phyloP scores from a whole-genome alignment of 1,140 invertebrate genomes.

The Bradynema listronoti region DNA sequence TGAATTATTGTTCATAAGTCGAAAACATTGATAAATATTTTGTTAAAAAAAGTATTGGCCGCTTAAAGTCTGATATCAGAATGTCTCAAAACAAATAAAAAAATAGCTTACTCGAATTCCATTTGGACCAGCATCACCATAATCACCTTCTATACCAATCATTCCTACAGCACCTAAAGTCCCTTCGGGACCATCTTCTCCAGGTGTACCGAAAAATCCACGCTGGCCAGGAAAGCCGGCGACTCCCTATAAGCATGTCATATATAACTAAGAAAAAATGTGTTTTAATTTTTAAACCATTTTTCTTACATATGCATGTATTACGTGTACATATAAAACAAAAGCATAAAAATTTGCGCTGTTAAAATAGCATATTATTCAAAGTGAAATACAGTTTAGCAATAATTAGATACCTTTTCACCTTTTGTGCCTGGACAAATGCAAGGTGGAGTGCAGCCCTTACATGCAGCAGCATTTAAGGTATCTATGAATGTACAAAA shows the following conservation, averaged over 20 bases:
- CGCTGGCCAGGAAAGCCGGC: conserved; percentile 46
- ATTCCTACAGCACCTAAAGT: conserved; percentile 44
- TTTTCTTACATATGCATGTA: conserved; percentile 2
- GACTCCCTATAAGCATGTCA: conserved; percentile 32
- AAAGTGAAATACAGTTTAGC: no score
- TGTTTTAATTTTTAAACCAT: conserved; percentile 4
- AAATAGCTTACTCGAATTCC: conserved; percentile 41
- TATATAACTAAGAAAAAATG: conserved; percentile 8
- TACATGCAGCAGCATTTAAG: conserved; percentile 53
- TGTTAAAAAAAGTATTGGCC: conserved; percentile 9
- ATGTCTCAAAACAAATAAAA: not conserved
- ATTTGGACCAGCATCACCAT: conserved; percentile 47
- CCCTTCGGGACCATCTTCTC: conserved; percentile 53
- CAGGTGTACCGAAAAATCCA: conserved; percentile 50
- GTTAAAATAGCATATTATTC: no score
- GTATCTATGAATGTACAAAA: no score
- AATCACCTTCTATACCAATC: conserved; percentile 49
- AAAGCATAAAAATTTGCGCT: conserved; percentile 6
- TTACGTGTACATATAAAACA: not conserved
- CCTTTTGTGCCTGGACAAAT: conserved; percentile 55
- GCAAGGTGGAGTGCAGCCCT: conserved; percentile 56
- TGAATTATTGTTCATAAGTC: no score
- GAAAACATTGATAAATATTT: conserved; percentile 22
- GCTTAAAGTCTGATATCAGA: conserved; percentile 15
- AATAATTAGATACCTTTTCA: conserved; percentile 28